These are phyloP conservation scores for Phyllostomus hastatus DNA, from an alignment of 2,113 vertebrate species.

Conservation along the genomic window DNA sequence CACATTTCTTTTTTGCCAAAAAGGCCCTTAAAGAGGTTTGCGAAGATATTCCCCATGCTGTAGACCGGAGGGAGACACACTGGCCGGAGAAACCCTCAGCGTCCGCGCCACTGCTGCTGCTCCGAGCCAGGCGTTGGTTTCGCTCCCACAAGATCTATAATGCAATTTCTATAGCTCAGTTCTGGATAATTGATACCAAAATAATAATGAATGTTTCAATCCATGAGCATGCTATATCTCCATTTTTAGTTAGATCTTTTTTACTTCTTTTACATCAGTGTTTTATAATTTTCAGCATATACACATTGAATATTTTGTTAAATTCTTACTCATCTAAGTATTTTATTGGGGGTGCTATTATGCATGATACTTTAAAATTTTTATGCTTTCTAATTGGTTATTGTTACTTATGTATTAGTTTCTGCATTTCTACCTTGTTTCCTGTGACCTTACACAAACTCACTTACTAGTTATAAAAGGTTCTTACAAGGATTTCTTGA, in stretches of 20 bases:
- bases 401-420: background rate
- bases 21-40: no score
- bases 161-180: background rate
- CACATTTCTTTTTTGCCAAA: no score
- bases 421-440: background rate
- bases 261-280: background rate
- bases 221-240: background rate
- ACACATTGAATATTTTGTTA: background rate
- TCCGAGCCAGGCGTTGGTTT: no score
- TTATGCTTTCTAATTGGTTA: background rate
- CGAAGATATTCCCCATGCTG: no score
- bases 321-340: background rate
- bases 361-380: background rate
- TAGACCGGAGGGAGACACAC: no score
- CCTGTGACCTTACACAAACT: background rate
- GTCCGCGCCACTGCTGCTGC: no score
- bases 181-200: background rate
- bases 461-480: background rate
- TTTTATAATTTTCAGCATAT: background rate
- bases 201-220: background rate
- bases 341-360: background rate
- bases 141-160: no score
- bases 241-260: background rate
- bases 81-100: no score
- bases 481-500: background rate